A percentile compares a stretch with the other conserved stretches of the same genome.
Conservation (phyloP, 1,140 invertebrate species). For the Plutomurus gul region DNA sequence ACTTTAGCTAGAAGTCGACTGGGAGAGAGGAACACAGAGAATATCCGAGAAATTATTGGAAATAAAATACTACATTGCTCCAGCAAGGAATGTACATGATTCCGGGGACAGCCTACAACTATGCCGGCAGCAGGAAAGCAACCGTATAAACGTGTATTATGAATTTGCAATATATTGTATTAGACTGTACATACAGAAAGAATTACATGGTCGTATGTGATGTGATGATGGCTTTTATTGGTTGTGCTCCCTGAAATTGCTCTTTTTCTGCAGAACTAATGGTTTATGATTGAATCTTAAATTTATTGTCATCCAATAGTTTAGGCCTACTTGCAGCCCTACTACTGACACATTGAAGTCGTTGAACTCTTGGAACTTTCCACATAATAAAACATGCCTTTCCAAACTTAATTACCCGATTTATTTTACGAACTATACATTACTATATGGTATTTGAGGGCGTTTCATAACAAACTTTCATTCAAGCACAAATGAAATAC, state of each 20-base stretch:
- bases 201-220: background rate
- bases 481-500: no score
- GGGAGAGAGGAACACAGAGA: background rate
- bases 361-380: background rate
- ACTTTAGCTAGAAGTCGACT: background rate
- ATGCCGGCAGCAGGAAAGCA: no score
- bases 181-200: background rate
- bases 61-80: constrained; percentile 22
- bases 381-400: no score
- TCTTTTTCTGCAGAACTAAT: constrained; percentile 4
- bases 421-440: background rate
- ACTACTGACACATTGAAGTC: background rate
- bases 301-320: background rate
- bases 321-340: background rate
- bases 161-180: no score
- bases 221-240: constrained; percentile 29
- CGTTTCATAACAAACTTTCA: background rate
- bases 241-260: background rate
- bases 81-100: constrained; percentile 1
- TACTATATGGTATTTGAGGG: background rate
- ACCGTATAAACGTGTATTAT: no score
- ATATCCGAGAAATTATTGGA: constrained; percentile 27
- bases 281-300: constrained; percentile 27
- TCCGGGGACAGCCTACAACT: no score
- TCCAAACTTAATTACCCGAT: background rate